These are phyloP conservation scores for Epiblema foenella DNA, from an alignment of 2,888 invertebrate species.

Conservation along the genomic window DNA sequence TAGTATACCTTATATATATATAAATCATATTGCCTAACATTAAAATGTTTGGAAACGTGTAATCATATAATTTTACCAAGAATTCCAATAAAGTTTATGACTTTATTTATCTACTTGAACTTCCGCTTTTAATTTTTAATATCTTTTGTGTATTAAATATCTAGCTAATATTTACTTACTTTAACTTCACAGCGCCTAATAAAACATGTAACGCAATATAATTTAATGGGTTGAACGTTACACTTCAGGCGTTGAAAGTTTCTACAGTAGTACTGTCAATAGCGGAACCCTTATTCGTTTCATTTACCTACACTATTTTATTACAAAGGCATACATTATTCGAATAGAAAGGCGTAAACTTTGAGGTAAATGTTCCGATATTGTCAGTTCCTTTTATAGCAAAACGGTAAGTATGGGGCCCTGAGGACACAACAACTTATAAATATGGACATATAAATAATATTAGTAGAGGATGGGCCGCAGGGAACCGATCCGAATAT, in stretches of 20 bases:
- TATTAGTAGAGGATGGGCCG: constrained; percentile 50
- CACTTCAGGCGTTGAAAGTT: constrained; percentile 4
- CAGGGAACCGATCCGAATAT: constrained; percentile 53
- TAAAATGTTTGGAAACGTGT: too few species aligned
- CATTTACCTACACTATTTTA: constrained; percentile 11
- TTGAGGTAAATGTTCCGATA: constrained; percentile 53
- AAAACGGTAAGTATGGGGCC: constrained; percentile 61
- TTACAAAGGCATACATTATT: constrained; percentile 20
- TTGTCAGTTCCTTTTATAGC: constrained; percentile 59
- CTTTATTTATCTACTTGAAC: not conserved
- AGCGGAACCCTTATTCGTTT: not conserved
- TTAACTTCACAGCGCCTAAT: constrained; percentile 4
- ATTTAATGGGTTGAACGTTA: not conserved
- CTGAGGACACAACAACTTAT: constrained; percentile 66
- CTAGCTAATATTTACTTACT: too few species aligned
- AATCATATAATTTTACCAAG: not conserved
- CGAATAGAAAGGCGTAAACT: constrained; percentile 33
- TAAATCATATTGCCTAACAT: not conserved
- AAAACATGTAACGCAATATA: not conserved
- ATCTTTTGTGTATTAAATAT: too few species aligned
- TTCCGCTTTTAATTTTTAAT: too few species aligned
- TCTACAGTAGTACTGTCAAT: not conserved
- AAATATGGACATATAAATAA: constrained; percentile 66
- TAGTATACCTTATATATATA: too few species aligned
- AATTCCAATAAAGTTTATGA: not conserved